Evolutionary conservation across 1,140 invertebrate species (phyloP), one percentile per base, ranked within the genome.

Genomic region (Bathynomus jamesi): DNA sequence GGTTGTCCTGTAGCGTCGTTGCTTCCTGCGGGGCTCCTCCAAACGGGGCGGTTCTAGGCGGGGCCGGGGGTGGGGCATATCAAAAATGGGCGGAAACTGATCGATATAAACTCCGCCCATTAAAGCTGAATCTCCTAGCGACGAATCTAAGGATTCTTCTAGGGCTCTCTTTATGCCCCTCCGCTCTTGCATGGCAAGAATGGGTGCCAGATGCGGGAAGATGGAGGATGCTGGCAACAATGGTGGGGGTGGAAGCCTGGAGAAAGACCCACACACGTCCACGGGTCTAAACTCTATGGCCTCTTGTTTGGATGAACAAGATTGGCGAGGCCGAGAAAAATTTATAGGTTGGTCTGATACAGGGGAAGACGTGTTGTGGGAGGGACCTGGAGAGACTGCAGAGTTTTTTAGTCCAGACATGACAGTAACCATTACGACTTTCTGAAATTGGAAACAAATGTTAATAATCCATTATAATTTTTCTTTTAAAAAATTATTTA

Each of bases 241-340:
- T 0, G 75, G 75, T 2, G 75, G 75, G 71, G 71, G 25, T 65
- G 83, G 82, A 77, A 78, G 27, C 32, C 67, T 27, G 67, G 29
- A 5, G 61, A 61, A 25, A 40, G 30, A 28, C 25, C 61, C 31
- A 53, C 21, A 28, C 24, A 4, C 31, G 31, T 7, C 46, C 67
- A 21, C 28, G 21, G 66, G 32, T 32, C 24, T 46, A 67, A 67
- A 25, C 28, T 46, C 28, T 8, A 32, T 17, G 31, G 28, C 28
- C 28, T 25, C 31, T 21, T 21, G 30, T 32, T 29, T 30, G 40
- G 21, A 66, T n/a, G n/a, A n/a, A n/a, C n/a, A n/a, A n/a, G n/a
- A n/a, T n/a, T n/a, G n/a, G n/a, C n/a, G n/a, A n/a, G n/a, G n/a
- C n/a, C 68, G 60, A 32, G 28, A 31, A 40, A 29, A 63, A 27